Conservation (phyloP, 2,113 vertebrate genomes). For the Heptranchias perlo region DNA sequence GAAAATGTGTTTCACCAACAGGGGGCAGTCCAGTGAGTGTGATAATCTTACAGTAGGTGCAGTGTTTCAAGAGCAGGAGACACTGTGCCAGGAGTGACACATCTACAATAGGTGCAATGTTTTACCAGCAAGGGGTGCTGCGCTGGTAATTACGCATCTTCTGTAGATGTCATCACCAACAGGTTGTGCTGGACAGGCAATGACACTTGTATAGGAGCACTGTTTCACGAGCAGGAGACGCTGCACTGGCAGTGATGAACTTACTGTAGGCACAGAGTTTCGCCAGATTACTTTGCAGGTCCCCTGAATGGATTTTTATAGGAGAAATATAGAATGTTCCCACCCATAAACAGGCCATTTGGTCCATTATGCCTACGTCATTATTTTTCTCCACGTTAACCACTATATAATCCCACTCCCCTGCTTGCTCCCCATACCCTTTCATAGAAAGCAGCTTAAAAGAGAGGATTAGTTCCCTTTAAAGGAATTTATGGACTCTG, state of each 20-base stretch:
- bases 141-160: background rate
- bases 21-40: background rate
- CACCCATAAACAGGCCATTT: background rate
- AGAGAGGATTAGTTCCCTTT: background rate
- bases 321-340: background rate
- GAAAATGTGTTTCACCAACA: background rate
- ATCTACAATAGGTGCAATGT: background rate
- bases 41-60: background rate
- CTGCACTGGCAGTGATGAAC: background rate
- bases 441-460: too few species aligned
- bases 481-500: background rate
- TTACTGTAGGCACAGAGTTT: background rate
- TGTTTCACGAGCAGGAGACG: background rate
- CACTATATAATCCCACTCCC: background rate
- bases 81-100: background rate
- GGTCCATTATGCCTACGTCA: background rate
- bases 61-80: too few species aligned
- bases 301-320: background rate
- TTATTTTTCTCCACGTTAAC: background rate
- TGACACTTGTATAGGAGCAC: background rate
- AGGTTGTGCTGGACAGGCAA: background rate
- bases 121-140: background rate
- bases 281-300: background rate
- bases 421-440: background rate
- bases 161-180: background rate